These are phyloP conservation scores for Spialia ferax DNA, from an alignment of 2,888 invertebrate species.

Conservation along the genomic window DNA sequence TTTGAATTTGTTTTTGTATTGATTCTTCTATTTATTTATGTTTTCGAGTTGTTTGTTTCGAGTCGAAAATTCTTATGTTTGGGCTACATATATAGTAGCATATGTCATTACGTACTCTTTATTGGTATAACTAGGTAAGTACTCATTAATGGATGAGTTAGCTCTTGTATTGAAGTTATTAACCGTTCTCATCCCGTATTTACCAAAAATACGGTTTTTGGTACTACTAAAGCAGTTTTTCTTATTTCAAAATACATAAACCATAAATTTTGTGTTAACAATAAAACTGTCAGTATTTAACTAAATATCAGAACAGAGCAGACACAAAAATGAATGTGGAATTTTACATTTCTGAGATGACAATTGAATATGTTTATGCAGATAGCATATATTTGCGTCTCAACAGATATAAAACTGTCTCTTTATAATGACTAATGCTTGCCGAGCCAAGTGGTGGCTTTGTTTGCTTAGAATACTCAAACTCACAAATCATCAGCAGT, in stretches of 20 bases:
- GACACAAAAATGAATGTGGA: not conserved
- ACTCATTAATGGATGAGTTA: no score
- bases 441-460: conserved; percentile 38
- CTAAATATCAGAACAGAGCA: not conserved
- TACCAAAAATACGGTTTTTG: no score
- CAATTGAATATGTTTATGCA: conserved; percentile 36
- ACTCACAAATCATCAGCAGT: conserved; percentile 75
- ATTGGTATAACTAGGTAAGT: no score
- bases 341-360: conserved; percentile 14
- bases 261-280: not conserved
- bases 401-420: conserved; percentile 37
- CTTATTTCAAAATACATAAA: not conserved
- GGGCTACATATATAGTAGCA: no score
- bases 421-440: conserved; percentile 36
- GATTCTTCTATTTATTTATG: no score
- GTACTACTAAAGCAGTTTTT: not conserved
- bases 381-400: conserved; percentile 23
- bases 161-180: no score
- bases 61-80: no score
- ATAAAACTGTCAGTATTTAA: not conserved
- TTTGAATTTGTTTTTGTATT: no score
- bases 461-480: conserved; percentile 54
- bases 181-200: no score
- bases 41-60: no score
- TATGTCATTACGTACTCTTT: no score